Evolutionary conservation across 1,140 invertebrate species (phyloP).

Genomic region (Lanistes nyassanus): DNA sequence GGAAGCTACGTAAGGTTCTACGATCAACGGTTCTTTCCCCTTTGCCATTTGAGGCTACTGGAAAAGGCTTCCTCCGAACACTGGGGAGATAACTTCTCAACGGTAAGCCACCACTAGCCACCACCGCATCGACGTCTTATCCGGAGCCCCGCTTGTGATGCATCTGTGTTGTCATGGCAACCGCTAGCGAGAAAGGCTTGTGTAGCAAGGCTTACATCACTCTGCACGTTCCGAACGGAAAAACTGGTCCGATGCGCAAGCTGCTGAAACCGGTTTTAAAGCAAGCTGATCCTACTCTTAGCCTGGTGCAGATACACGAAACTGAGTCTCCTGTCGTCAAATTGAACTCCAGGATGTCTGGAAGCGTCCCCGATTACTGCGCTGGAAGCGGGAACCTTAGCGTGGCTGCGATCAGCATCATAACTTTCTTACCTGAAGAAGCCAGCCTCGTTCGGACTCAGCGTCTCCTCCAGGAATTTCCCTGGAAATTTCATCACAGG

Average conservation of each 20-base stretch:
- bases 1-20: no score
- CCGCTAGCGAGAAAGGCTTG: background rate
- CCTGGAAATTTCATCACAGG: conserved; percentile 52
- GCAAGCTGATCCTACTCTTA: conserved; percentile 11
- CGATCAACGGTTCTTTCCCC: no score
- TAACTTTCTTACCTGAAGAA: conserved; percentile 45
- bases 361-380: conserved; percentile 14
- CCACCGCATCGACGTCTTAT: background rate
- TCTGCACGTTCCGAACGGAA: conserved; percentile 11
- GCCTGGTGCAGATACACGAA: conserved; percentile 14
- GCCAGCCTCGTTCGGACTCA: conserved; percentile 29
- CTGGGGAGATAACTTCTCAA: background rate
- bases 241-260: conserved; percentile 9
- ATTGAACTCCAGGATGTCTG: background rate
- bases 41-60: no score
- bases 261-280: conserved; percentile 13
- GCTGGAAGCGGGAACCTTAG: conserved; percentile 15
- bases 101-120: no score
- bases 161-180: background rate
- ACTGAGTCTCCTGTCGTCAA: background rate
- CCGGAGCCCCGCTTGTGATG: background rate
- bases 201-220: conserved; percentile 21
- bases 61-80: background rate
- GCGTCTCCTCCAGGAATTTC: conserved; percentile 26
- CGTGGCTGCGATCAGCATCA: conserved; percentile 41